phyloP scores from a whole-genome alignment of 2,113 vertebrate species.

The Actenoides hombroni region DNA sequence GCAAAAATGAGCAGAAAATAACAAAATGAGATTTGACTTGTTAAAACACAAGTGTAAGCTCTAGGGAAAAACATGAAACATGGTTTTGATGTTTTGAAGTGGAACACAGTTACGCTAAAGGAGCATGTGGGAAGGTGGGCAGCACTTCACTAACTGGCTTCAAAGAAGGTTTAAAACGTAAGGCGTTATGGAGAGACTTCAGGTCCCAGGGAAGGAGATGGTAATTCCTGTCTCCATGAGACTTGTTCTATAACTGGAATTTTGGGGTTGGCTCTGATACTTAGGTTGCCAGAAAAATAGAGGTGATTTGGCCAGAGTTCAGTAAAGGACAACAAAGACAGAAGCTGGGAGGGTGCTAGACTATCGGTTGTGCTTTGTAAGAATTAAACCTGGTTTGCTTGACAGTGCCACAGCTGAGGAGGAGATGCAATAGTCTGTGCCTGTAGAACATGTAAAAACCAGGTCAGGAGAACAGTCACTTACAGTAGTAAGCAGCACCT shows the following conservation, averaged over 20 bases:
- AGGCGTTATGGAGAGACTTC: background rate
- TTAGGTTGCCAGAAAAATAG: background rate
- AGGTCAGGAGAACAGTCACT: background rate
- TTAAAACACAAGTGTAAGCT: conserved; percentile 49
- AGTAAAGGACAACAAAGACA: background rate
- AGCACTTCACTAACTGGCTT: background rate
- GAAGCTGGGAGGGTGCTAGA: background rate
- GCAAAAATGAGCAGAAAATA: conserved; percentile 26
- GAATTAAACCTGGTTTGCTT: background rate
- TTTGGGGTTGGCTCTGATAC: background rate
- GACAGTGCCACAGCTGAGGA: background rate
- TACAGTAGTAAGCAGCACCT: background rate
- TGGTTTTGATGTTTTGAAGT: conserved; percentile 57
- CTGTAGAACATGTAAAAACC: background rate
- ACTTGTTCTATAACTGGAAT: background rate
- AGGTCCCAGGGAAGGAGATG: background rate
- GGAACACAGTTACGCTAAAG: background rate
- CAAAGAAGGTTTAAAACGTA: conserved; percentile 22
- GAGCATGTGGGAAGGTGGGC: conserved; percentile 18
- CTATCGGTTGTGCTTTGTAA: background rate
- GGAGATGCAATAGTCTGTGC: background rate
- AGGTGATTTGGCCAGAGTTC: background rate
- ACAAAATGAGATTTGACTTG: conserved; percentile 54
- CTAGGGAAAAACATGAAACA: conserved; percentile 61
- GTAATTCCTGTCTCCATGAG: background rate